Percentiles rank a stretch among this genome's conserved stretches.
Conservation (phyloP, 2,797 vertebrate genomes). For the Phylloscopus collybita region DNA sequence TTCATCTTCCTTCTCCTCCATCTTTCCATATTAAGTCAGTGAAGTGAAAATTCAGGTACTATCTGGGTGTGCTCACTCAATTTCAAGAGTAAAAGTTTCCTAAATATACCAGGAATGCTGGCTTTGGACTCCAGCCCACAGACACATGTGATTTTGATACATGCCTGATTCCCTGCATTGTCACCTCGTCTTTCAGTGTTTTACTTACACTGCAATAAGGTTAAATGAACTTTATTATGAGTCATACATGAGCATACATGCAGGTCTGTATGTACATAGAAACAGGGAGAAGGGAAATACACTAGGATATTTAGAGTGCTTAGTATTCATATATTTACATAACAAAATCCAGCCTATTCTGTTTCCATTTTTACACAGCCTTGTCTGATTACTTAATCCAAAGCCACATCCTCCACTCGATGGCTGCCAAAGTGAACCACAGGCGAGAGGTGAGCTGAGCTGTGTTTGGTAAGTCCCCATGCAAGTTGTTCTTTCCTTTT, state of each 20-base stretch:
- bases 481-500: not conserved
- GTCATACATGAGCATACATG: not conserved
- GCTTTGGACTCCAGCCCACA: not conserved
- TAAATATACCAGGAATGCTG: not conserved
- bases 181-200: not conserved
- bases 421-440: not conserved
- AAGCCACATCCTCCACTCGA: not conserved
- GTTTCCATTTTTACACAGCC: conserved; percentile 4
- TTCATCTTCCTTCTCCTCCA: not conserved
- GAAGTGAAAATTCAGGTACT: not conserved
- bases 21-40: not conserved
- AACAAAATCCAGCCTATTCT: conserved; percentile 11
- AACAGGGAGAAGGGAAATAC: not conserved
- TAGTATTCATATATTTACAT: not conserved
- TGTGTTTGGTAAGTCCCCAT: not conserved
- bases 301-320: not conserved
- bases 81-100: not conserved
- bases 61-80: not conserved
- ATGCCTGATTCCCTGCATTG: not conserved
- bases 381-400: not conserved
- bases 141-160: not conserved
- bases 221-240: not conserved
- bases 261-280: not conserved
- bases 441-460: not conserved
- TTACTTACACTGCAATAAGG: not conserved